phyloP scores from a whole-genome alignment of 2,797 vertebrate genomes.

The Girardinus metallicus region DNA sequence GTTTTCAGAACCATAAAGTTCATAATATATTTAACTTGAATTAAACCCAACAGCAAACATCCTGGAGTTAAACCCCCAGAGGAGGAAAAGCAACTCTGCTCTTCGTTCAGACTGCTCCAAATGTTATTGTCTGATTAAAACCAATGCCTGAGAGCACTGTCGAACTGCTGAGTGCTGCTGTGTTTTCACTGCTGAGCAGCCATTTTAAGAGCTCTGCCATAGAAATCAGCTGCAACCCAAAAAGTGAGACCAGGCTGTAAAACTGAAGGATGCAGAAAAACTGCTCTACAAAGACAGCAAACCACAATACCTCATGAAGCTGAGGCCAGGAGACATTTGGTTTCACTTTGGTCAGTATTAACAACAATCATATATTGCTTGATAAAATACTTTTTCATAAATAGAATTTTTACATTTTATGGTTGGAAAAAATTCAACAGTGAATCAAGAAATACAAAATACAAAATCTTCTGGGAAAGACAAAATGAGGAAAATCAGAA shows the following conservation, averaged over 20 bases:
- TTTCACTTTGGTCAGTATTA: not conserved
- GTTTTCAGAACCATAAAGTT: conserved; percentile 8
- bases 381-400: not conserved
- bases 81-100: not conserved
- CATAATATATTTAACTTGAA: too few relatives aligned
- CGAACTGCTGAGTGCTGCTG: not conserved
- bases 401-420: not conserved
- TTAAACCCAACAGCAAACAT: not conserved
- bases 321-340: not conserved
- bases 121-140: conserved; percentile 2
- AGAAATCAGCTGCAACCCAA: not conserved
- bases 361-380: not conserved
- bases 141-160: not conserved
- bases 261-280: not conserved
- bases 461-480: not conserved
- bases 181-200: not conserved
- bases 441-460: not conserved
- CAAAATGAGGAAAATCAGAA: not conserved
- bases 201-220: not conserved
- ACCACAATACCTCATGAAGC: not conserved
- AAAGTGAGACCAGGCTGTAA: not conserved
- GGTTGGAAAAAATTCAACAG: not conserved
- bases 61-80: not conserved
- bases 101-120: not conserved
- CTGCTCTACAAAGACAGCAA: not conserved